Evolutionary conservation across 2,888 invertebrate genomes (phyloP), one percentile per base, ranked within the genome.

Genomic region (Thymelicus lineola): DNA sequence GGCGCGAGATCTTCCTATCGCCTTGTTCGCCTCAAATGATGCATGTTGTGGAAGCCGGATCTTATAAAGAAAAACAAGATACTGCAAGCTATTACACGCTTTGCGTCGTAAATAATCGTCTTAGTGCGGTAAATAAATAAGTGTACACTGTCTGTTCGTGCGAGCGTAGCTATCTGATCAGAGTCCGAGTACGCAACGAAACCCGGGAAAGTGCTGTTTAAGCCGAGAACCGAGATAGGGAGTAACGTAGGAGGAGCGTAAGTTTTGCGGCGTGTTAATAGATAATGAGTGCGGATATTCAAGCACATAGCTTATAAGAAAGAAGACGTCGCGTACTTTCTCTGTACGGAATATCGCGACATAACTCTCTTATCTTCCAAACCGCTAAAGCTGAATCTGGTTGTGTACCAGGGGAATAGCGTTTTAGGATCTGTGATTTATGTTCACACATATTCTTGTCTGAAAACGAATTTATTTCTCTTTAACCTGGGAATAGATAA

Each of bases 41-140:
- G 86, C 84, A 89, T 89, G 86, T 82, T 79, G 78, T 84, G 76
- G 83, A 82, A 84, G 86, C 82, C 73, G 80, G 80, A 84, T 84
- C 82, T 82, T 79, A 76, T 77, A 70, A 70, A 85, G 83, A 88
- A 90, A 88, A 89, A 89, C 85, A 84, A 86, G 86, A 87, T 87
- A 89, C 84, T 82, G 82, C 83, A 82, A 86, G 85, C 90, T 88
- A 91, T 91, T 91, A 91, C 88, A 83, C 82, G 83, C 76, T 83
- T 85, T 85, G 85, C 88, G 86, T 90, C 90, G 92, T 92, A 93
- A 93, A 92, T 92, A 93, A 91, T 90, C 85, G 84, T 85, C 86
- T 87, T 86, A 86, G 86, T 81, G 82, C 77, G 77, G 89, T 91
- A 92, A 92, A 92, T 93, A 93, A 92, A 91, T 92, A 92, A 90